Evolutionary conservation across 2,888 invertebrate genomes (phyloP).

Genomic region (Chouioia cunea): DNA sequence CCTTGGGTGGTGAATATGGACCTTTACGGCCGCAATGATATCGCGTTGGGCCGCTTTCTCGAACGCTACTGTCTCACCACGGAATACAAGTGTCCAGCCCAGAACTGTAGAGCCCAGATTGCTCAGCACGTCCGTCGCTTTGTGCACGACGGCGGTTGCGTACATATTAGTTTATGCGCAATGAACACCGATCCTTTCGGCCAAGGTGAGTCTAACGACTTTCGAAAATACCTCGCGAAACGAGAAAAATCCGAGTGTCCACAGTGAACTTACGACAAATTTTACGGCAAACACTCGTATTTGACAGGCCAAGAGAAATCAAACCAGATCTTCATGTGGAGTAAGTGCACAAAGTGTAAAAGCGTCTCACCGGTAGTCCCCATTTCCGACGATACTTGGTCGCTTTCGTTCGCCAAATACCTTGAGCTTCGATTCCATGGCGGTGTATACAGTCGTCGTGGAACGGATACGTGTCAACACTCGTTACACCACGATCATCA

Average conservation of each 20-base stretch:
- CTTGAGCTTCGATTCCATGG: constrained; percentile 88
- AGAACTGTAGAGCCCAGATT: constrained; percentile 68
- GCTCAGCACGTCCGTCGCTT: constrained; percentile 72
- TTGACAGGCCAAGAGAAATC: constrained; percentile 68
- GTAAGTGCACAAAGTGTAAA: constrained; percentile 80
- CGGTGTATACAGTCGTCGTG: constrained; percentile 76
- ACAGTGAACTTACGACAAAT: too few relatives aligned
- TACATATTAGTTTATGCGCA: constrained; percentile 78
- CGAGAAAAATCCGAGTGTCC: too few relatives aligned
- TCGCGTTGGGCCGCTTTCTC: constrained; percentile 93
- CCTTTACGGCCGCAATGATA: constrained; percentile 95
- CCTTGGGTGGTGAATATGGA: constrained; percentile 95
- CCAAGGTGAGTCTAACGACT: constrained; percentile 24
- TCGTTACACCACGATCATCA: constrained; percentile 88
- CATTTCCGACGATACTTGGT: constrained; percentile 83
- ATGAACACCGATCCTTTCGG: constrained; percentile 68
- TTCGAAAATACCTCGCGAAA: not conserved
- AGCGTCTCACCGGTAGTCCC: constrained; percentile 80
- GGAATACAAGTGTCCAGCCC: constrained; percentile 82
- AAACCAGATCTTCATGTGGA: constrained; percentile 83
- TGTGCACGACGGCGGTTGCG: constrained; percentile 90
- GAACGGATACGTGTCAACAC: constrained; percentile 76
- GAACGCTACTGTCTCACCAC: constrained; percentile 92
- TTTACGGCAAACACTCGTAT: not conserved
- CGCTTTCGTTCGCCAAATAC: constrained; percentile 91